These are phyloP conservation scores for Poicephalus gulielmi DNA, from an alignment of 2,113 vertebrate species.

Conservation along the genomic window DNA sequence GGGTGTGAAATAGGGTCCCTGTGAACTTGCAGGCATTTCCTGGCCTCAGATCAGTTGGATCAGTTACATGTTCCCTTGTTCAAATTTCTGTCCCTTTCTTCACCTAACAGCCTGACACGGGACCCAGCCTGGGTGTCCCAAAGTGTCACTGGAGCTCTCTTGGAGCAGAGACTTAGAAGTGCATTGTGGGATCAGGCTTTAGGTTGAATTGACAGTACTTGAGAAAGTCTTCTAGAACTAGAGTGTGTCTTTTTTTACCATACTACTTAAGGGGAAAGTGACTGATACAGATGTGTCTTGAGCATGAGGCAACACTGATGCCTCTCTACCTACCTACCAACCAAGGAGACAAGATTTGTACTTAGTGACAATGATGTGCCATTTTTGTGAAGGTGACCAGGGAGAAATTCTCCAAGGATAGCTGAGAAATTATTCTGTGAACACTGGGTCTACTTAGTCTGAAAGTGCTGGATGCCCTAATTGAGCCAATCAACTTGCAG, in stretches of 20 bases:
- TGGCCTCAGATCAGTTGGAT: not conserved
- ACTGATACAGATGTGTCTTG: not conserved
- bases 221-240: not conserved
- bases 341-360: not conserved
- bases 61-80: not conserved
- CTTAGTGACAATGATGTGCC: not conserved
- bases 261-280: not conserved
- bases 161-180: not conserved
- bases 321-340: not conserved
- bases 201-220: not conserved
- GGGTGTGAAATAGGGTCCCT: not conserved
- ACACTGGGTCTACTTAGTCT: not conserved
- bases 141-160: not conserved
- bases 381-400: not conserved
- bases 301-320: not conserved
- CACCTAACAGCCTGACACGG: not conserved
- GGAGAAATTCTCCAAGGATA: not conserved
- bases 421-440: not conserved
- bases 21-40: not conserved
- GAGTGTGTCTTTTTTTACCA: not conserved
- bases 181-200: fast-evolving
- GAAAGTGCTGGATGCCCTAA: not conserved
- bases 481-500: not conserved
- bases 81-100: not conserved
- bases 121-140: not conserved